Conservation (phyloP, 2,113 vertebrate genomes). For the Choloepus hoffmanni region DNA sequence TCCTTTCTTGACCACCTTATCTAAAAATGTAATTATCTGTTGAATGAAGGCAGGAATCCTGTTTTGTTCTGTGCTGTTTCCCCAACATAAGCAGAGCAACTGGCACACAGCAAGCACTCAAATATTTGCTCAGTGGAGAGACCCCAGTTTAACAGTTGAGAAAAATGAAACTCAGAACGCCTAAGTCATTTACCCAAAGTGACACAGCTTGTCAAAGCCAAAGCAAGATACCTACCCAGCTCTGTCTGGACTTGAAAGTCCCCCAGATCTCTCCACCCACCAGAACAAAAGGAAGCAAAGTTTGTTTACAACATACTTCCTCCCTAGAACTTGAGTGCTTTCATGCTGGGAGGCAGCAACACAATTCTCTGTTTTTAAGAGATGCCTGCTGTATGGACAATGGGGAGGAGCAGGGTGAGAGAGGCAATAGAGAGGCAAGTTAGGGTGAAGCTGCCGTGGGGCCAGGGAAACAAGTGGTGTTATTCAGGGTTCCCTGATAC, state of each 20-base stretch:
- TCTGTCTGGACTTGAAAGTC: slow-evolving; percentile 46
- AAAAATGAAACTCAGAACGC: not conserved
- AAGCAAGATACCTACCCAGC: not conserved
- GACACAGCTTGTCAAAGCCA: slow-evolving; percentile 9
- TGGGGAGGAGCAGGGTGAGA: not conserved
- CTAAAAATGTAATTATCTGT: not conserved
- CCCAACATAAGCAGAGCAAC: not conserved
- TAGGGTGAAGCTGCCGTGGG: fast-evolving
- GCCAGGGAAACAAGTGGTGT: not conserved
- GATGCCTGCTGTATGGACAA: not conserved
- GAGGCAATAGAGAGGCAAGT: not conserved
- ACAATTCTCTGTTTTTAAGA: slow-evolving; percentile 7
- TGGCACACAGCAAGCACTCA: not conserved
- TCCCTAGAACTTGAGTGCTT: not conserved
- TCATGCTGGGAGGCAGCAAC: not conserved
- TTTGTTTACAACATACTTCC: slow-evolving; percentile 42
- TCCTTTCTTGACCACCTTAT: not conserved
- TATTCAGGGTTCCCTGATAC: not conserved
- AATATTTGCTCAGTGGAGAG: not conserved
- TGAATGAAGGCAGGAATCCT: not conserved
- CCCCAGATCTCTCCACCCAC: not conserved
- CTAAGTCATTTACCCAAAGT: slow-evolving; percentile 21
- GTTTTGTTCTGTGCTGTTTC: not conserved
- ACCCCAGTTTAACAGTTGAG: not conserved
- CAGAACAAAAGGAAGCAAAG: not conserved